Percentiles rank a stretch among this genome's conserved stretches.
Conservation (phyloP, 2,888 invertebrate species). For the Yponomeuta cagnagella region DNA sequence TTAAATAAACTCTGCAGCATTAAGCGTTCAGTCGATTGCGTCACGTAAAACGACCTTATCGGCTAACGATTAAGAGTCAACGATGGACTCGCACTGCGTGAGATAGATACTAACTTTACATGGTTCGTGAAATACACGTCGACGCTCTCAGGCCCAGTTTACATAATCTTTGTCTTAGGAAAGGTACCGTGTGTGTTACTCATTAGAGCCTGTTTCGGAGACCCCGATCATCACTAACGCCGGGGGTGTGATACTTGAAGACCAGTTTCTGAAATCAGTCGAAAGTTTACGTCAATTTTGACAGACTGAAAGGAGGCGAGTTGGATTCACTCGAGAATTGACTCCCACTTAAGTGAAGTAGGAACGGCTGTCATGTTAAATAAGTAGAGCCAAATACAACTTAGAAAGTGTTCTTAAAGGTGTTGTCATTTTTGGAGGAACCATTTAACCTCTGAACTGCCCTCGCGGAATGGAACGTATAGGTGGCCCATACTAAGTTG, state of each 20-base stretch:
- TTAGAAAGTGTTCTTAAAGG: too few species aligned
- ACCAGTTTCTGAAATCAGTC: neutral
- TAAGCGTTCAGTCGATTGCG: neutral
- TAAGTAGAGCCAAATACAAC: too few species aligned
- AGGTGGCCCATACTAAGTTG: too few species aligned
- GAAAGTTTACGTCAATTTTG: slow-evolving; percentile 1
- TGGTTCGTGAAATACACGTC: neutral
- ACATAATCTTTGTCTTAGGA: slow-evolving; percentile 14
- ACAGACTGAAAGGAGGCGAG: neutral
- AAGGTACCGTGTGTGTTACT: slow-evolving; percentile 4
- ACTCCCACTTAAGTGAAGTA: too few species aligned
- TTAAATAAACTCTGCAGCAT: slow-evolving; percentile 9
- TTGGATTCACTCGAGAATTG: neutral
- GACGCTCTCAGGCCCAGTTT: slow-evolving; percentile 4
- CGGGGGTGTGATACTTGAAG: neutral
- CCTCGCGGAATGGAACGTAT: too few species aligned
- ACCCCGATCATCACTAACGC: slow-evolving; percentile 12
- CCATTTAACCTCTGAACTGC: too few species aligned
- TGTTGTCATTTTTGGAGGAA: too few species aligned
- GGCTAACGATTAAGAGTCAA: neutral
- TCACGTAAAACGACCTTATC: neutral
- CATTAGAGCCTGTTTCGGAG: slow-evolving; percentile 10
- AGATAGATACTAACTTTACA: neutral
- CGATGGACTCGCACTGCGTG: neutral
- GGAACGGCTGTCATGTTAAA: too few species aligned